Conservation (phyloP, 1,140 invertebrate species). For the Drosophila sp. region DNA sequence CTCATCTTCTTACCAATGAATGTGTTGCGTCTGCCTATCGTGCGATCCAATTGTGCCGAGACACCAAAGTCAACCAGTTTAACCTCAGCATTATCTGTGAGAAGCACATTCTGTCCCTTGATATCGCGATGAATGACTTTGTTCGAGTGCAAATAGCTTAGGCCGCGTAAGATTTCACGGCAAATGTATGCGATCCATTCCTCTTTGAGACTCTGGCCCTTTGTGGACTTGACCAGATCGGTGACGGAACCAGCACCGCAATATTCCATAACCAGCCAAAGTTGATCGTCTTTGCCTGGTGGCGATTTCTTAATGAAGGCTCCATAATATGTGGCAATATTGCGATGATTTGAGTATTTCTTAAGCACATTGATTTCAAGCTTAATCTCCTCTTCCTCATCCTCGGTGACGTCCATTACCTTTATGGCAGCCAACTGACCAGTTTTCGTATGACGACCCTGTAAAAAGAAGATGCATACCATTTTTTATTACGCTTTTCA, state of each 20-base stretch:
- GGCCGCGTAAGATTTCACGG: constrained; percentile 97
- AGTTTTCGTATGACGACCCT: constrained; percentile 99
- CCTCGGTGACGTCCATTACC: constrained; percentile 99
- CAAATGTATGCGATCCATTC: constrained; percentile 99
- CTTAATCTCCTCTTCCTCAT: constrained; percentile 99
- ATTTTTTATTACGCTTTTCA: neutral
- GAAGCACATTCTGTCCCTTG: constrained; percentile 99
- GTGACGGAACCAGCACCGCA: constrained; percentile 99
- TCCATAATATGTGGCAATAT: constrained; percentile 99
- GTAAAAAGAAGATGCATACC: constrained; percentile 26
- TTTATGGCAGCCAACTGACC: constrained; percentile 99
- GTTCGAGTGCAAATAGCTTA: constrained; percentile 98
- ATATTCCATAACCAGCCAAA: constrained; percentile 99
- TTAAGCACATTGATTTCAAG: constrained; percentile 99
- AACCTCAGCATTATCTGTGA: constrained; percentile 99
- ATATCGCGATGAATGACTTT: constrained; percentile 99
- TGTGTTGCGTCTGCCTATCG: constrained; percentile 99
- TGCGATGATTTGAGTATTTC: constrained; percentile 99
- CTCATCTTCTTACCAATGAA: constrained; percentile 92
- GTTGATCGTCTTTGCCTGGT: constrained; percentile 99
- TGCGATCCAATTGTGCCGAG: constrained; percentile 99
- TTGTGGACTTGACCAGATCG: constrained; percentile 99
- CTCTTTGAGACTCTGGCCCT: constrained; percentile 98
- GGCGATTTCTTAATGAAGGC: constrained; percentile 99
- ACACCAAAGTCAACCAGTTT: constrained; percentile 99